Conservation (phyloP, 2,888 invertebrate genomes). For the Philereme vetulata region DNA sequence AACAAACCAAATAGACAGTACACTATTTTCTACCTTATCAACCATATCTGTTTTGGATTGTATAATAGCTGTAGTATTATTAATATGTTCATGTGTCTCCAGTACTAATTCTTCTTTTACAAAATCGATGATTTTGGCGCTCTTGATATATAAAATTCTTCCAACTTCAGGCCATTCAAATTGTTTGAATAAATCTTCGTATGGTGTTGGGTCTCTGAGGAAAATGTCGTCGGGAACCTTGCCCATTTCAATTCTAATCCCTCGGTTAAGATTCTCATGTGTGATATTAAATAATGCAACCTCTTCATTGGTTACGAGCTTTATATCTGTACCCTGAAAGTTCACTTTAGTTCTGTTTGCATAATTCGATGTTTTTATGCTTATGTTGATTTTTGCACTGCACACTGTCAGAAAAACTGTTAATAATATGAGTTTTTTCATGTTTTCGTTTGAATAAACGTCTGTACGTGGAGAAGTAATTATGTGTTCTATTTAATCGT, state of each 20-base stretch:
- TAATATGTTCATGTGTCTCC: slow-evolving; percentile 51
- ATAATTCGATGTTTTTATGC: slow-evolving; percentile 48
- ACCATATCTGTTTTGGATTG: slow-evolving; percentile 43
- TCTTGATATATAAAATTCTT: slow-evolving; percentile 51
- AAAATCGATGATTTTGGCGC: slow-evolving; percentile 51
- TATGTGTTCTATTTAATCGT: slow-evolving; percentile 4
- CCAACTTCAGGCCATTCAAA: slow-evolving; percentile 60
- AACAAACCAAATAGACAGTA: slow-evolving; percentile 54
- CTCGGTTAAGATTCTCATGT: slow-evolving; percentile 56
- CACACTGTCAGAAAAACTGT: slow-evolving; percentile 29
- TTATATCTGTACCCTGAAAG: slow-evolving; percentile 50
- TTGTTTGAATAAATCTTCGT: slow-evolving; percentile 55
- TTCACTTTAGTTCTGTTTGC: slow-evolving; percentile 42
- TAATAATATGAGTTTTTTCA: slow-evolving; percentile 13
- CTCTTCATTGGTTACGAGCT: slow-evolving; percentile 57
- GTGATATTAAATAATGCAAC: slow-evolving; percentile 60
- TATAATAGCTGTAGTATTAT: slow-evolving; percentile 51
- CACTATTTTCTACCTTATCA: slow-evolving; percentile 50
- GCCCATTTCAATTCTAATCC: slow-evolving; percentile 58
- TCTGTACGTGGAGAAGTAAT: slow-evolving; percentile 6
- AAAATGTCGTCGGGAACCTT: slow-evolving; percentile 59
- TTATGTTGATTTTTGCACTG: slow-evolving; percentile 50
- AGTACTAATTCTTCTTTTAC: slow-evolving; percentile 50
- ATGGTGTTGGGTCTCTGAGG: slow-evolving; percentile 62
- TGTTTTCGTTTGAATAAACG: slow-evolving; percentile 19